These are phyloP conservation scores for Sebastolobus alascanus DNA, from an alignment of 2,797 vertebrate genomes.

Conservation along the genomic window DNA sequence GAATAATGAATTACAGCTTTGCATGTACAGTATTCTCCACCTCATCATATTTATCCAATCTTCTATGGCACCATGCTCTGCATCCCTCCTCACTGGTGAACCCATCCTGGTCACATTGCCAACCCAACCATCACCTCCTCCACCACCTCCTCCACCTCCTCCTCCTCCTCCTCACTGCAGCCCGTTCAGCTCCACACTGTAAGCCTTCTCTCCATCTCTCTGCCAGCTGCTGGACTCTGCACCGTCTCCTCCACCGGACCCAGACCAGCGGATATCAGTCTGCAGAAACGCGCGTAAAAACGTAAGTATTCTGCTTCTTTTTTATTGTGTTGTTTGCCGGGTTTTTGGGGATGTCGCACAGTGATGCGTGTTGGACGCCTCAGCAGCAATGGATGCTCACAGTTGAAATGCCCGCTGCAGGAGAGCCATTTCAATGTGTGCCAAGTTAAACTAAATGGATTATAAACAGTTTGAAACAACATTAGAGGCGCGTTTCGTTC, in stretches of 20 bases:
- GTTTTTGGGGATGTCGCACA: too few relatives aligned
- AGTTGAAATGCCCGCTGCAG: background rate
- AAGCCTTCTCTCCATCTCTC: slow-evolving; percentile 31
- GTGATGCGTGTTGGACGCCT: background rate
- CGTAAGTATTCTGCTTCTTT: background rate
- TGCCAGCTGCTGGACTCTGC: background rate
- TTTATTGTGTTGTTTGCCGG: background rate
- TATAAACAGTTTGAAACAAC: accelerated
- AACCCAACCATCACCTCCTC: background rate
- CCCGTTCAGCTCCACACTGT: background rate
- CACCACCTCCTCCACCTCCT: background rate
- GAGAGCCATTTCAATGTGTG: background rate
- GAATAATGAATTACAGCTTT: too few relatives aligned
- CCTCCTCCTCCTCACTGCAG: slow-evolving; percentile 5
- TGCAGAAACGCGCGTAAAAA: background rate
- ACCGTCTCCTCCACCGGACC: background rate
- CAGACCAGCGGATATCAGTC: background rate
- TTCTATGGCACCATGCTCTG: background rate
- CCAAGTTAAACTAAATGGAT: background rate
- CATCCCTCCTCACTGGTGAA: background rate
- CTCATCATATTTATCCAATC: too few relatives aligned
- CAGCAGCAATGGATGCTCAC: slow-evolving; percentile 42
- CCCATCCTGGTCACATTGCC: slow-evolving; percentile 7
- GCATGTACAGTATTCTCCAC: too few relatives aligned
- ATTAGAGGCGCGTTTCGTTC: accelerated